phyloP scores from a whole-genome alignment of 2,113 vertebrate genomes.

The Machaerirhynchus nigripectus region DNA sequence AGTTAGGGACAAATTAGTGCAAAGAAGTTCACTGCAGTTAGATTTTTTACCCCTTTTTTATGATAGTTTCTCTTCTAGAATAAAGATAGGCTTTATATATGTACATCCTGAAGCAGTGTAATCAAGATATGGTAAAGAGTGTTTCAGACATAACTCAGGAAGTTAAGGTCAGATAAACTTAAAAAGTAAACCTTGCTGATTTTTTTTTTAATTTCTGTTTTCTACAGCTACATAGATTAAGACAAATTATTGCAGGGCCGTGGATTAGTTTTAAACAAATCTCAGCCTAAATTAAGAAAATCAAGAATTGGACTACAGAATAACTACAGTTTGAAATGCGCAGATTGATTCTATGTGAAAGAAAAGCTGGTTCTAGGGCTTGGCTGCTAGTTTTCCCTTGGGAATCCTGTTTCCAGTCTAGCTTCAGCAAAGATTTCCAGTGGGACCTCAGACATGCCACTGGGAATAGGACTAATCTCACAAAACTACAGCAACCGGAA shows the following conservation, averaged over 20 bases:
- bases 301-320: neutral
- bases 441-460: neutral
- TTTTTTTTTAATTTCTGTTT: neutral
- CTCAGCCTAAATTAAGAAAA: neutral
- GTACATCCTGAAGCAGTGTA: neutral
- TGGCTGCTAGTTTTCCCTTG: rapidly evolving
- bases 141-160: neutral
- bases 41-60: neutral
- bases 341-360: neutral
- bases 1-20: neutral
- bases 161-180: neutral
- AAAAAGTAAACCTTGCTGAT: neutral
- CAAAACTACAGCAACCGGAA: neutral
- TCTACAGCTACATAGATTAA: neutral
- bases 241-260: neutral
- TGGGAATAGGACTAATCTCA: neutral
- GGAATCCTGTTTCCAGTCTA: neutral
- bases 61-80: neutral
- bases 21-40: neutral
- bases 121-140: neutral
- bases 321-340: neutral
- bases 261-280: neutral
- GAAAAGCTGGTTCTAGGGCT: neutral
- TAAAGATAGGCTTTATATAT: neutral
- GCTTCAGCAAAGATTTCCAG: neutral